Evolutionary conservation across 1,140 invertebrate species (phyloP).

Genomic region (Bombyx mandarina): DNA sequence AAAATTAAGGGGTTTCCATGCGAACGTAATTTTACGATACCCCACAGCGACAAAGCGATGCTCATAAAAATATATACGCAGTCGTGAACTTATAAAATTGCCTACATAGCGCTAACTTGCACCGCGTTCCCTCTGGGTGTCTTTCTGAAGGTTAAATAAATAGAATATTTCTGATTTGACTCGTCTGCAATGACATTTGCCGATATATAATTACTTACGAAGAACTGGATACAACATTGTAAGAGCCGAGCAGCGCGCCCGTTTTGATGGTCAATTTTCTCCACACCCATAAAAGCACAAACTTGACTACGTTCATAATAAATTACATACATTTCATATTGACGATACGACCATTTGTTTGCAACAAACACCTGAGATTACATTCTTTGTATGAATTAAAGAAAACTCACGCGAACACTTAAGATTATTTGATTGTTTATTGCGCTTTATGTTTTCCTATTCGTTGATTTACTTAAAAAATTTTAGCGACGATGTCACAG

Average conservation of each 20-base stretch:
- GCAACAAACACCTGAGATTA: slow-evolving; percentile 43
- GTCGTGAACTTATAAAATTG: slow-evolving; percentile 6
- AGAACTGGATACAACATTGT: slow-evolving; percentile 27
- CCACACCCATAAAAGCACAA: slow-evolving; percentile 37
- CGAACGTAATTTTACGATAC: slow-evolving; percentile 58
- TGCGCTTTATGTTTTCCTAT: too few species aligned
- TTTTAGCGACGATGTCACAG: too few species aligned
- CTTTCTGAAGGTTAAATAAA: slow-evolving; percentile 9
- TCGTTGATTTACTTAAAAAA: too few species aligned
- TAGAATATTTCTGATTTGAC: slow-evolving; percentile 15
- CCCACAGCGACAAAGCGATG: slow-evolving; percentile 51
- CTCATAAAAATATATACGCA: slow-evolving; percentile 50
- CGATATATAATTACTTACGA: slow-evolving; percentile 19
- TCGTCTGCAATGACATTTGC: slow-evolving; percentile 12
- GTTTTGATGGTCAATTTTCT: slow-evolving; percentile 48
- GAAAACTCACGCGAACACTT: too few species aligned
- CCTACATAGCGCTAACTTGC: not conserved
- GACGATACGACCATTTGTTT: slow-evolving; percentile 33
- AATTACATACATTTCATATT: slow-evolving; percentile 37
- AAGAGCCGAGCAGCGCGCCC: slow-evolving; percentile 13
- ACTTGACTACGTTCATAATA: slow-evolving; percentile 52
- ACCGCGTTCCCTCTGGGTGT: too few species aligned
- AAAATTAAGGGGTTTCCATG: slow-evolving; percentile 63
- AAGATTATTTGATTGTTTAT: too few species aligned
- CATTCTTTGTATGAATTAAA: slow-evolving; percentile 26